These are phyloP conservation scores for Diachrysia chrysitis DNA, from an alignment of 2,888 invertebrate species.

Conservation along the genomic window DNA sequence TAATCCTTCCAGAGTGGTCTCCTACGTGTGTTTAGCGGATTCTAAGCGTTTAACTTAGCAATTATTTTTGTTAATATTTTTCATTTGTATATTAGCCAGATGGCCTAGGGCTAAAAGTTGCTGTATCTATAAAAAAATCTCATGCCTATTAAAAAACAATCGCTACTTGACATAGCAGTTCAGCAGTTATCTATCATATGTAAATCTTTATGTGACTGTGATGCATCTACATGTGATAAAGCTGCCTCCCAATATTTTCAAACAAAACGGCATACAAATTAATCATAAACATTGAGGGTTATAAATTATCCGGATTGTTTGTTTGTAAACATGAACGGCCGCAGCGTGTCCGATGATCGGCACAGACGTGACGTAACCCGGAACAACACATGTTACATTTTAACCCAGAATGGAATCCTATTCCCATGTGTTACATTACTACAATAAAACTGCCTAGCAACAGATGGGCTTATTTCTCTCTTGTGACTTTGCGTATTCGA, in stretches of 20 bases:
- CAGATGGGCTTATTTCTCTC: background rate
- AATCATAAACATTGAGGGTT: conserved; percentile 3
- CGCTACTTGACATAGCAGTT: too few species aligned
- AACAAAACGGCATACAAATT: background rate
- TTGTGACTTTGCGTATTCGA: background rate
- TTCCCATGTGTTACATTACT: conserved; percentile 20
- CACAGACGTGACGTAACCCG: conserved; percentile 38
- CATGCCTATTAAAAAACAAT: too few species aligned
- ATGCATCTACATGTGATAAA: background rate
- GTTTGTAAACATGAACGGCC: conserved; percentile 27
- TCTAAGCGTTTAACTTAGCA: too few species aligned
- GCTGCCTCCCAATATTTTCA: background rate
- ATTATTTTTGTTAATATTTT: too few species aligned
- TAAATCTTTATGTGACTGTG: too few species aligned
- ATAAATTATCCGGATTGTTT: conserved; percentile 30
- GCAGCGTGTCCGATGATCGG: conserved; percentile 26
- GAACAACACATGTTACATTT: conserved; percentile 52
- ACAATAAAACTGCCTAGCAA: background rate
- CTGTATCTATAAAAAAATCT: too few species aligned
- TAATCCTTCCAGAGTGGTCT: too few species aligned
- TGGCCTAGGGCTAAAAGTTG: too few species aligned
- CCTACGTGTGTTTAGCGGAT: too few species aligned
- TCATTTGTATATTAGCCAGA: too few species aligned
- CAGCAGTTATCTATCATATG: too few species aligned
- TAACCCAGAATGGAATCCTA: conserved; percentile 42